These are phyloP conservation scores for Aythya fuligula DNA, from an alignment of 2,797 vertebrate species.

Conservation along the genomic window DNA sequence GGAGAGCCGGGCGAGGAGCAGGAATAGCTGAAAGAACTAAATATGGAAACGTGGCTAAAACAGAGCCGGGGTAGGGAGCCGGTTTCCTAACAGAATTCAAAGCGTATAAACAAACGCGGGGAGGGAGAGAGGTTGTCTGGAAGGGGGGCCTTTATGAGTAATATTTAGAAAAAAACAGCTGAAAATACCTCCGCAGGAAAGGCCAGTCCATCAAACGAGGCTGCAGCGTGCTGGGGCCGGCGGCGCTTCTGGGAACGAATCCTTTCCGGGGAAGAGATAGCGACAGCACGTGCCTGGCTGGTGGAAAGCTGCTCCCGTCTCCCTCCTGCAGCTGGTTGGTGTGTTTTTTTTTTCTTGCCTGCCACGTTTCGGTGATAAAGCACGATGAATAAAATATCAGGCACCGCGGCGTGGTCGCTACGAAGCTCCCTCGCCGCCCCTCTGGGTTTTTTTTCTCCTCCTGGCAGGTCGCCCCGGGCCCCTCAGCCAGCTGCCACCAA, in stretches of 20 bases:
- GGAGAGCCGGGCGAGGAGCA: slow-evolving; percentile 21
- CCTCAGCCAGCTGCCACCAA: too few species aligned
- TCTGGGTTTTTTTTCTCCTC: not conserved
- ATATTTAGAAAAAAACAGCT: slow-evolving; percentile 28
- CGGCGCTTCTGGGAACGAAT: not conserved
- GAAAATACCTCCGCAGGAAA: slow-evolving; percentile 1
- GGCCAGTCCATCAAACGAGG: not conserved
- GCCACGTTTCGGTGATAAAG: not conserved
- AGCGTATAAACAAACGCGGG: slow-evolving; percentile 58
- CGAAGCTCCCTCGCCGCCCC: not conserved
- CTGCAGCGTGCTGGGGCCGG: not conserved
- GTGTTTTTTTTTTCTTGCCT: not conserved
- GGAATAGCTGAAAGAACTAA: slow-evolving; percentile 67
- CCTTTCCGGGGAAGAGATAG: not conserved
- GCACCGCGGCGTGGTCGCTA: fast-evolving
- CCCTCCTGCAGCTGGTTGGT: fast-evolving
- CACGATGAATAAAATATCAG: not conserved
- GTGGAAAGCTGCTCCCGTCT: not conserved
- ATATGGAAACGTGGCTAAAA: slow-evolving; percentile 66
- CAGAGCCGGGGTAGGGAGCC: slow-evolving; percentile 44
- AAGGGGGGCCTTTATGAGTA: slow-evolving; percentile 47
- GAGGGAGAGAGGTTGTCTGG: slow-evolving; percentile 54
- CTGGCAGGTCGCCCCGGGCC: not conserved
- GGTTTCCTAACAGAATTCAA: slow-evolving; percentile 54
- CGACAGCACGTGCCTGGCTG: fast-evolving